Conservation (phyloP, 2,113 vertebrate genomes). For the Oreochromis niloticus region DNA sequence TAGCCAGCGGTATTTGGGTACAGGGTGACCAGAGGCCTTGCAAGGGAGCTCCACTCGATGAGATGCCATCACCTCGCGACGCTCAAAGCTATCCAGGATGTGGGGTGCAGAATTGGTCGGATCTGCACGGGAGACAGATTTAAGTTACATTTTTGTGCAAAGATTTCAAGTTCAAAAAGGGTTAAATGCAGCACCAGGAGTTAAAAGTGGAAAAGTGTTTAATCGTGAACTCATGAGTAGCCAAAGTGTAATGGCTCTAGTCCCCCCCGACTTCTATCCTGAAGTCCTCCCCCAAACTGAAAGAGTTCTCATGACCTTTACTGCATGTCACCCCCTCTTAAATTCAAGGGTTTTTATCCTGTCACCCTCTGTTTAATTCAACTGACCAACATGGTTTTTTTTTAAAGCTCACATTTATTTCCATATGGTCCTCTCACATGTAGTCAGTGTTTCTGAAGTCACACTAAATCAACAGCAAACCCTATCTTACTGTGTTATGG, state of each 20-base stretch:
- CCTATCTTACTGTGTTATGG: background rate
- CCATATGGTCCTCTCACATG: slow-evolving; percentile 1
- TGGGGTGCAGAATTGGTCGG: slow-evolving; percentile 92
- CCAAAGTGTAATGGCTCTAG: background rate
- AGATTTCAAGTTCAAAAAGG: background rate
- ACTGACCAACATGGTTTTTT: background rate
- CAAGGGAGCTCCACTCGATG: slow-evolving; percentile 94
- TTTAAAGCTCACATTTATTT: slow-evolving; percentile 7
- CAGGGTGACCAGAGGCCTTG: slow-evolving; percentile 93
- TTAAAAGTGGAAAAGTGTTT: background rate
- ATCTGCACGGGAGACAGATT: slow-evolving; percentile 65
- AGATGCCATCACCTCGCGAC: slow-evolving; percentile 90
- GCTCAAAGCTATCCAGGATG: slow-evolving; percentile 96
- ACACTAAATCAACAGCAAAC: background rate
- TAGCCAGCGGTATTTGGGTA: slow-evolving; percentile 95
- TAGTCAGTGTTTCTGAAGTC: background rate
- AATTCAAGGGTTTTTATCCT: slow-evolving; percentile 16
- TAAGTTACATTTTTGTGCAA: background rate
- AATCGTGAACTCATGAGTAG: background rate
- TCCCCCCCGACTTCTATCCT: background rate
- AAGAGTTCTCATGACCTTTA: slow-evolving; percentile 30
- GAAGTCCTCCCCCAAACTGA: background rate
- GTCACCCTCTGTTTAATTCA: slow-evolving; percentile 19
- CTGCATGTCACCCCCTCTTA: slow-evolving; percentile 34
- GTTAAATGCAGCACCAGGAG: background rate